Percentiles rank a stretch among this genome's conserved stretches.
These are phyloP conservation scores for Drosophila emarginata DNA, from an alignment of 2,888 invertebrate genomes.

Conservation along the genomic window DNA sequence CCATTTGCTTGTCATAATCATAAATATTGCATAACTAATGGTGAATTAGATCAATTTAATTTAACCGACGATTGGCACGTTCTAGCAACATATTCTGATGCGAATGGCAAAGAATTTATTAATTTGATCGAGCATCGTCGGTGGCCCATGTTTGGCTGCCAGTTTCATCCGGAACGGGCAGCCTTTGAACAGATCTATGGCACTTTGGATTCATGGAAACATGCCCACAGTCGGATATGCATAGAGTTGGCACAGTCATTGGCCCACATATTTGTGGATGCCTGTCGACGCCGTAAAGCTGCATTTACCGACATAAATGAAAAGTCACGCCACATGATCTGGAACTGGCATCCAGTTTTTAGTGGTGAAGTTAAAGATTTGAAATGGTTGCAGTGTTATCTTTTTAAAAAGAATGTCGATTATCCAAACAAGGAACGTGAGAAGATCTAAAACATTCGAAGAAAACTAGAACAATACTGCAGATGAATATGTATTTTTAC, in stretches of 20 bases:
- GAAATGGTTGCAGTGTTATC: constrained; percentile 87
- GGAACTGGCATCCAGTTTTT: constrained; percentile 87
- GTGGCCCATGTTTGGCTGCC: constrained; percentile 92
- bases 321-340: constrained; percentile 86
- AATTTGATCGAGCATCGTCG: constrained; percentile 89
- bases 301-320: constrained; percentile 83
- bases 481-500: no score
- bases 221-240: constrained; percentile 79
- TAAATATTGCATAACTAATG: constrained; percentile 86
- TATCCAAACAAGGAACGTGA: constrained; percentile 39
- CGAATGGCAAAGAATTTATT: constrained; percentile 84
- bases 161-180: constrained; percentile 97
- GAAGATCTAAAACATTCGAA: neutral
- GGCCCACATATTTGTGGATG: constrained; percentile 90
- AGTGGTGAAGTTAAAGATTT: constrained; percentile 84
- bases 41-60: constrained; percentile 51
- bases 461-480: no score
- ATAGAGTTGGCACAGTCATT: constrained; percentile 88
- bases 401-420: constrained; percentile 84
- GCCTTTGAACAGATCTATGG: constrained; percentile 82
- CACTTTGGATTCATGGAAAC: neutral
- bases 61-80: constrained; percentile 84
- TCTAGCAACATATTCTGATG: constrained; percentile 88
- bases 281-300: constrained; percentile 88
- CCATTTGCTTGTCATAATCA: constrained; percentile 90